Percentiles rank a stretch among this genome's conserved stretches.
These are phyloP conservation scores for Callionymus lyra DNA, from an alignment of 2,113 vertebrate genomes.

Conservation along the genomic window DNA sequence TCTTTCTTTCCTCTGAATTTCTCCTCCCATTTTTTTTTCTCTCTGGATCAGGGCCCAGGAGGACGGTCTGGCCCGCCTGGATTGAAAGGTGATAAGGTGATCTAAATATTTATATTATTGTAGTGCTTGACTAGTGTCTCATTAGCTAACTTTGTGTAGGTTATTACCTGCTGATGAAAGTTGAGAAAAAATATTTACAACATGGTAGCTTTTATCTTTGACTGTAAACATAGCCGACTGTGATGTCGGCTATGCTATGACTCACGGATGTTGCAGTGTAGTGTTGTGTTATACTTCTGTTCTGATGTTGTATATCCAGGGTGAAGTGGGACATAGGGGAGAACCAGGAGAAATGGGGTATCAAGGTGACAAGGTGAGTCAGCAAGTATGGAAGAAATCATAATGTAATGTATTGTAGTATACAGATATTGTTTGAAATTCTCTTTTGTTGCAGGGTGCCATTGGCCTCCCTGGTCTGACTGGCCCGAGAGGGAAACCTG, in stretches of 20 bases:
- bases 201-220: too few relatives aligned
- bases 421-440: conserved; percentile 1
- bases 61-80: conserved; percentile 85
- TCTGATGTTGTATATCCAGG: conserved; percentile 76
- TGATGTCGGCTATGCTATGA: background rate
- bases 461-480: conserved; percentile 75
- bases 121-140: conserved; percentile 28
- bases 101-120: conserved; percentile 93
- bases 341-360: conserved; percentile 84
- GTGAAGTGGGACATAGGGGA: conserved; percentile 79
- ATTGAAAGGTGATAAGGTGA: conserved; percentile 99
- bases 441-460: conserved; percentile 69
- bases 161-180: conserved; percentile 19
- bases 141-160: conserved; percentile 41
- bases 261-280: conserved; percentile 5
- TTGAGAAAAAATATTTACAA: too few relatives aligned
- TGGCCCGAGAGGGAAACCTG: conserved; percentile 84
- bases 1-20: background rate
- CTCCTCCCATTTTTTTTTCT: conserved; percentile 11
- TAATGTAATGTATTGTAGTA: background rate
- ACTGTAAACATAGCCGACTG: background rate
- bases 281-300: conserved; percentile 60
- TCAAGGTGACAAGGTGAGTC: conserved; percentile 87
- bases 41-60: conserved; percentile 74
- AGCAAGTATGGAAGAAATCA: conserved; percentile 2